These are phyloP conservation scores for Itoplectis maculator DNA, from an alignment of 2,888 invertebrate species.

Conservation along the genomic window DNA sequence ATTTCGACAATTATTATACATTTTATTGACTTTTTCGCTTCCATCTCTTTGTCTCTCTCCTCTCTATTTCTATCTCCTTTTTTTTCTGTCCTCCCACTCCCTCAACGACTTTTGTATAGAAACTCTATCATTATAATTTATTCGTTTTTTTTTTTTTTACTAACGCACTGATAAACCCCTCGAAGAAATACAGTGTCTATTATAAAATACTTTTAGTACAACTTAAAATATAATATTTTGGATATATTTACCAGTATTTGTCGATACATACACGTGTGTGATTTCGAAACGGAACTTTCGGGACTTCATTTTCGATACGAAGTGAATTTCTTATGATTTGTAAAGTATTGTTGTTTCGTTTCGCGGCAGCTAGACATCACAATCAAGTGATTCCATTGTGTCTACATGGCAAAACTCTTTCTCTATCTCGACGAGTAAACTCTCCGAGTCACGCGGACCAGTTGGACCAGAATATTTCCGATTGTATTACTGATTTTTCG, in stretches of 20 bases:
- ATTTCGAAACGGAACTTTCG: constrained; percentile 14
- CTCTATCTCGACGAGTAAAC: constrained; percentile 44
- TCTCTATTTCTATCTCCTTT: constrained; percentile 14
- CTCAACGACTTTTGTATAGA: constrained; percentile 46
- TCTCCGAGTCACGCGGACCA: constrained; percentile 49
- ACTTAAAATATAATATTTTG: constrained; percentile 57
- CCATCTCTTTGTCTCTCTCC: constrained; percentile 34
- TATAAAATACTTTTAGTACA: constrained; percentile 49
- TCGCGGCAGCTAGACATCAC: constrained; percentile 52
- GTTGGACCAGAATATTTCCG: constrained; percentile 52
- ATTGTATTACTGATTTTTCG: constrained; percentile 59
- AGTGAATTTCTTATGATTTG: constrained; percentile 49
- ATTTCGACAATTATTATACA: constrained; percentile 51
- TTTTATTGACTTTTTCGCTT: constrained; percentile 6
- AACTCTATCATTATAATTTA: constrained; percentile 53
- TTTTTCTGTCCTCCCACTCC: not conserved
- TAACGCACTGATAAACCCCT: constrained; percentile 43
- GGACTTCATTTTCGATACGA: constrained; percentile 26
- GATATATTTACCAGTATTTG: constrained; percentile 56
- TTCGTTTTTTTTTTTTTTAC: constrained; percentile 24
- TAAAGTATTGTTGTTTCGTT: constrained; percentile 4
- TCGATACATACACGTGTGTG: constrained; percentile 36
- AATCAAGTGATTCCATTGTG: constrained; percentile 53
- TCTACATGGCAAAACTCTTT: constrained; percentile 33
- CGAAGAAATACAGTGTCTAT: constrained; percentile 37